phyloP scores from a whole-genome alignment of 1,140 invertebrate species.

The Orius insidiosus region DNA sequence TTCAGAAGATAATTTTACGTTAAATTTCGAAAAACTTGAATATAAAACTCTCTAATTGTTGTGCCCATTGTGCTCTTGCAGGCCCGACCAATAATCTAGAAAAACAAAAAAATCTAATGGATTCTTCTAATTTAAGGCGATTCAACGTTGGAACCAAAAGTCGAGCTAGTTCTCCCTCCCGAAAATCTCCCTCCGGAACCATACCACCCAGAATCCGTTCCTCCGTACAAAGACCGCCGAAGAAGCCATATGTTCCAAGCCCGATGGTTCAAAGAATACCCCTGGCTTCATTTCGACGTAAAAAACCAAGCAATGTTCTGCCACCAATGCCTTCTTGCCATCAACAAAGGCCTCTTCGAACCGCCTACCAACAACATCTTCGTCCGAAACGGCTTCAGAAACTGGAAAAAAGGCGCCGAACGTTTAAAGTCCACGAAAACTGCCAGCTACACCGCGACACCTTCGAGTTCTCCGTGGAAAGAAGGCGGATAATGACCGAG shows the following conservation, averaged over 20 bases:
- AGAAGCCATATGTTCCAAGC: neutral
- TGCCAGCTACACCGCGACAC: neutral
- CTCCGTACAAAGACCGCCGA: neutral
- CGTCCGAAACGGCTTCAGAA: neutral
- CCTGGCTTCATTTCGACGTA: conserved; percentile 2
- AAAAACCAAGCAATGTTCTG: neutral
- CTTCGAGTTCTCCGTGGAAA: neutral
- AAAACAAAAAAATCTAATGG: too few relatives aligned
- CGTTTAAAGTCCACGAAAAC: conserved; percentile 5
- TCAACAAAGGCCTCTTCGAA: neutral
- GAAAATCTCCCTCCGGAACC: neutral
- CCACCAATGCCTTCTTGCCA: neutral
- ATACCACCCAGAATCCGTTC: neutral
- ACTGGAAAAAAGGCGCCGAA: conserved; percentile 6
- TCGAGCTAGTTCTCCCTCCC: too few relatives aligned
- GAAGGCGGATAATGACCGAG: neutral
- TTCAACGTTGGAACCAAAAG: too few relatives aligned
- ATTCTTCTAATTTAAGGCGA: too few relatives aligned
- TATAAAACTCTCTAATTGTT: too few relatives aligned
- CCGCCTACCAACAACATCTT: neutral
- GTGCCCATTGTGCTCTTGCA: too few relatives aligned
- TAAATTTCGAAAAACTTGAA: too few relatives aligned
- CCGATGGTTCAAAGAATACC: conserved; percentile 1
- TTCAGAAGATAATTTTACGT: too few relatives aligned
- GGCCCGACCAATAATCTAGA: too few relatives aligned